Conservation (phyloP, 1,140 invertebrate species). For the Euura lappo region DNA sequence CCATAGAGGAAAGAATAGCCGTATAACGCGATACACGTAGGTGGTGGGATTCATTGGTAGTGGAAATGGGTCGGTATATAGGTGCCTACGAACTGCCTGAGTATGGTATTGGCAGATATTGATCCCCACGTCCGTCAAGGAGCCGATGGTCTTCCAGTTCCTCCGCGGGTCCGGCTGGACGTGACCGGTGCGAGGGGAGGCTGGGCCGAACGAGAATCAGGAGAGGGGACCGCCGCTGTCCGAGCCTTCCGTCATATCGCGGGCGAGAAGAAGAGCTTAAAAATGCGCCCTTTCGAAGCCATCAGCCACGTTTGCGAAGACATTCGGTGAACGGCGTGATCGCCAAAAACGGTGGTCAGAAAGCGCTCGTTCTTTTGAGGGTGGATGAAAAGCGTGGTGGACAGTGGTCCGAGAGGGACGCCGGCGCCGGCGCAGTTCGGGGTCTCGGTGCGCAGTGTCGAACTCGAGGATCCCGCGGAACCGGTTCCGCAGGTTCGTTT, state of each 20-base stretch:
- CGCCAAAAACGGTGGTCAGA: too few species aligned
- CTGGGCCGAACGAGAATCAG: not conserved
- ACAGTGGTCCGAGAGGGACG: not conserved
- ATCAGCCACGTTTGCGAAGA: too few species aligned
- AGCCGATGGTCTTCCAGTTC: conserved; percentile 53
- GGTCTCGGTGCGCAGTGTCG: not conserved
- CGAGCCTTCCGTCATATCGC: not conserved
- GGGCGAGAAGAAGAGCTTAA: too few species aligned
- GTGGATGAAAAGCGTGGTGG: not conserved
- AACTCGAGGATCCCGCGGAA: not conserved
- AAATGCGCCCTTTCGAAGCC: not conserved
- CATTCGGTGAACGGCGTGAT: too few species aligned
- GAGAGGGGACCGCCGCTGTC: not conserved
- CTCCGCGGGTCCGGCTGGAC: conserved; percentile 15
- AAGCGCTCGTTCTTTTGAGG: not conserved
- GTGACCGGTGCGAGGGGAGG: too few species aligned
- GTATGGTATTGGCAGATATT: conserved; percentile 62
- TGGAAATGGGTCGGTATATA: conserved; percentile 58
- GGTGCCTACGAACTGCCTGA: conserved; percentile 35
- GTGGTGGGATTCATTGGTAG: conserved; percentile 45
- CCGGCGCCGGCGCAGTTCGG: not conserved
- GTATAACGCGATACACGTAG: conserved; percentile 30
- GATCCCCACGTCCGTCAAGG: conserved; percentile 60
- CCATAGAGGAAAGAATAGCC: conserved; percentile 50
- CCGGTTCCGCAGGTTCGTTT: not conserved